Evolutionary conservation across 2,888 invertebrate genomes (phyloP).

Genomic region (Hemistola chrysoprasaria): DNA sequence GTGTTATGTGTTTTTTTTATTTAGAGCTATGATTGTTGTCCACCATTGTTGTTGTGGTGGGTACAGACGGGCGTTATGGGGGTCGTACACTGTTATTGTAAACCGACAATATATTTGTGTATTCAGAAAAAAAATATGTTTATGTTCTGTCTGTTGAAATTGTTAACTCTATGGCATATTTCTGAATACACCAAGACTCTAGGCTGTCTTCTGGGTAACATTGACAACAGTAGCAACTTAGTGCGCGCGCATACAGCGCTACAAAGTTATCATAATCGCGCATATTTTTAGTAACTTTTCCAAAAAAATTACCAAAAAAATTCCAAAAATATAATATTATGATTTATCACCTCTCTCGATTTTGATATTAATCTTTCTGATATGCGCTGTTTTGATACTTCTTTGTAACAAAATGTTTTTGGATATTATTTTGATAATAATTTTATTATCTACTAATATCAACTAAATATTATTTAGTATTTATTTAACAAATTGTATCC

Average conservation of each 20-base stretch:
- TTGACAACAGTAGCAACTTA: constrained; percentile 70
- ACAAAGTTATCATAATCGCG: constrained; percentile 44
- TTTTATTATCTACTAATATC: constrained; percentile 10
- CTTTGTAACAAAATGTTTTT: constrained; percentile 31
- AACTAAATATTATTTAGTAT: constrained; percentile 3
- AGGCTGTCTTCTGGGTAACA: constrained; percentile 55
- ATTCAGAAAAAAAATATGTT: constrained; percentile 42
- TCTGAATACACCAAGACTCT: constrained; percentile 33
- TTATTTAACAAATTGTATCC: constrained; percentile 20
- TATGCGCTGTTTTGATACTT: constrained; percentile 24
- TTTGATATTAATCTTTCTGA: background rate
- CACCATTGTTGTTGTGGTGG: constrained; percentile 53
- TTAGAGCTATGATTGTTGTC: constrained; percentile 76
- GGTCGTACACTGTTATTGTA: constrained; percentile 47
- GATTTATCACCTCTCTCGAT: no score
- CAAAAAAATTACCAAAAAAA: no score
- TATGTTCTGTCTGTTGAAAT: no score
- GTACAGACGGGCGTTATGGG: constrained; percentile 49
- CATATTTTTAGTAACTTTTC: constrained; percentile 31
- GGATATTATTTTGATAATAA: constrained; percentile 24
- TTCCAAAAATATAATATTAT: no score
- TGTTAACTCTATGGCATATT: constrained; percentile 6
- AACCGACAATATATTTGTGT: constrained; percentile 38
- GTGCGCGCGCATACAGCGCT: constrained; percentile 67
- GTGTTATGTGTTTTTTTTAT: constrained; percentile 75